Percentiles rank a stretch among this genome's conserved stretches.
Conservation (phyloP, 2,888 invertebrate species). For the Hypolimnas misippus region DNA sequence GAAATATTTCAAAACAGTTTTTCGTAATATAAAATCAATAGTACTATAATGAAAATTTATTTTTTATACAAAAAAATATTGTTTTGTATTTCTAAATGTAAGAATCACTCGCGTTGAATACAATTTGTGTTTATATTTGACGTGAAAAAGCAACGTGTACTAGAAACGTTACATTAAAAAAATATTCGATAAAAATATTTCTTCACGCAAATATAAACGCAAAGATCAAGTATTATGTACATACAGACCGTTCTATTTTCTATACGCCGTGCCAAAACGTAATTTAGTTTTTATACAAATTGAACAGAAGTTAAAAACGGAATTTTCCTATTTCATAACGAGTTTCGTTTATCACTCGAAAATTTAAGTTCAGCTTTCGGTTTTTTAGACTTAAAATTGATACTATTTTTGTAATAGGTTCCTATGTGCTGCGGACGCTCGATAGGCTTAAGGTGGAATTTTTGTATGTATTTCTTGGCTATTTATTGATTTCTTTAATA, state of each 20-base stretch:
- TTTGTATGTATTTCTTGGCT: conserved; percentile 11
- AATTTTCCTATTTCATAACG: conserved; percentile 6
- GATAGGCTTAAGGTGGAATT: conserved; percentile 20
- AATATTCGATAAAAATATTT: not conserved
- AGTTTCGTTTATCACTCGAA: not conserved
- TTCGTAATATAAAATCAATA: not conserved
- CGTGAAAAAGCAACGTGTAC: not conserved
- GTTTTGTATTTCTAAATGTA: conserved; percentile 12
- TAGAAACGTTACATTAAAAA: not conserved
- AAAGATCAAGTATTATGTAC: conserved; percentile 48
- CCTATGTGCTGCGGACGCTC: conserved; percentile 40
- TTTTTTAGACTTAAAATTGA: conserved; percentile 2
- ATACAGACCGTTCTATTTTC: conserved; percentile 59
- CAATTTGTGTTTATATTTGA: conserved; percentile 25
- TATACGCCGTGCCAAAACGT: conserved; percentile 71
- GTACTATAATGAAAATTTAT: not conserved
- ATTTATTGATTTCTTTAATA: conserved; percentile 32
- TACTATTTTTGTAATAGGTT: conserved; percentile 38
- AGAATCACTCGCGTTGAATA: conserved; percentile 27
- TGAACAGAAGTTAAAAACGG: conserved; percentile 26
- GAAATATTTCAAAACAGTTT: not conserved
- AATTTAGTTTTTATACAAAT: conserved; percentile 43
- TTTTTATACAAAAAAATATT: conserved; percentile 3
- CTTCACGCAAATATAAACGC: conserved; percentile 38
- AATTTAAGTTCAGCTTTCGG: conserved; percentile 3